Evolutionary conservation across 2,113 vertebrate species (phyloP).

Genomic region (Canis aureus): DNA sequence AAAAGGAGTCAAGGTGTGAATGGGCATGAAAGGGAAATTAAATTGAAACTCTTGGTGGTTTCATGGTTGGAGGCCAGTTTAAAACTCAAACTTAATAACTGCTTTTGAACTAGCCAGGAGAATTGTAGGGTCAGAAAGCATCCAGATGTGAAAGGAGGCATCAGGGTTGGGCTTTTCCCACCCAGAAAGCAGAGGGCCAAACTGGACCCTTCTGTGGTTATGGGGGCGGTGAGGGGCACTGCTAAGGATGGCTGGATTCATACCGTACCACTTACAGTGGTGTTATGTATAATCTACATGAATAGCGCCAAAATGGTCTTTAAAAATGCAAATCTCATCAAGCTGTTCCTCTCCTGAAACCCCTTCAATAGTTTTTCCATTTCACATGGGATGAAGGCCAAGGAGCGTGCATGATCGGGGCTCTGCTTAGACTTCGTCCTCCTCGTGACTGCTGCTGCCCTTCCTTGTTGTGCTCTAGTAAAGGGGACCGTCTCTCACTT

Average conservation of each 20-base stretch:
- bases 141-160: constrained; percentile 14
- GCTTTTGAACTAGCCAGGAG: constrained; percentile 62
- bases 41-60: constrained; percentile 76
- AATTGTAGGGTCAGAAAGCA: constrained; percentile 56
- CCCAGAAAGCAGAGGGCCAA: neutral
- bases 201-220: neutral
- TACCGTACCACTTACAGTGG: neutral
- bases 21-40: constrained; percentile 78
- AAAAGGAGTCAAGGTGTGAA: constrained; percentile 66
- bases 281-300: neutral
- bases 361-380: neutral
- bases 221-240: too few relatives aligned
- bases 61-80: constrained; percentile 70
- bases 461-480: rapidly evolving
- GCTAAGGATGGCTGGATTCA: neutral
- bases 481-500: neutral
- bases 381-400: neutral
- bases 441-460: neutral
- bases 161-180: neutral
- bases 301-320: neutral
- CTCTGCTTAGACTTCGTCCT: neutral
- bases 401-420: rapidly evolving
- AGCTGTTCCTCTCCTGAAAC: neutral
- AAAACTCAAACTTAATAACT: constrained; percentile 70
- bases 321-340: neutral